phyloP scores from a whole-genome alignment of 2,113 vertebrate species.

The Rhinopithecus roxellana region DNA sequence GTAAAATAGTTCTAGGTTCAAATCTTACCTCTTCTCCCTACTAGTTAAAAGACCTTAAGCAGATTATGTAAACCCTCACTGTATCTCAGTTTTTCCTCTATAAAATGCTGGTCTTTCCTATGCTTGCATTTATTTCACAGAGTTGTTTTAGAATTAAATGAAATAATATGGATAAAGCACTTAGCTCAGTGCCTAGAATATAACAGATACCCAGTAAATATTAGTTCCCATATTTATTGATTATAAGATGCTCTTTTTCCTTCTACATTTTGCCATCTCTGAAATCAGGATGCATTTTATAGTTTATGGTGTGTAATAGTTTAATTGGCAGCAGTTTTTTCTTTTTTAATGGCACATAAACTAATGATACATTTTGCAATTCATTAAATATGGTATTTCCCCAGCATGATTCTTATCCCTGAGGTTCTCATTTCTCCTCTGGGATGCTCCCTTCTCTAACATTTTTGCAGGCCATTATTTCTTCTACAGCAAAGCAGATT shows the following conservation, averaged over 20 bases:
- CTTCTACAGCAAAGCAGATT: neutral
- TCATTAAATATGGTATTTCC: conserved; percentile 56
- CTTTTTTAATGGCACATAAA: conserved; percentile 22
- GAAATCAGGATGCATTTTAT: neutral
- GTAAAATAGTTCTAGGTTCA: neutral
- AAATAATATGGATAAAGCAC: conserved; percentile 6
- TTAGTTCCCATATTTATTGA: neutral
- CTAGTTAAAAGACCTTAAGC: neutral
- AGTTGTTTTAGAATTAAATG: neutral
- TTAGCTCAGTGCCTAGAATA: neutral
- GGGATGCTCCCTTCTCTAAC: neutral
- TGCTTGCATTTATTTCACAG: neutral
- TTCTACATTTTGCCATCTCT: conserved; percentile 2
- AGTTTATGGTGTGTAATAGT: conserved; percentile 48
- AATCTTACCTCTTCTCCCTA: neutral
- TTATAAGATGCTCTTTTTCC: neutral
- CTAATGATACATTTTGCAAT: conserved; percentile 54
- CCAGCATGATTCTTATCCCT: conserved; percentile 20
- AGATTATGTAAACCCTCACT: neutral
- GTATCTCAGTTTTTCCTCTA: neutral
- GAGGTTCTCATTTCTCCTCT: conserved; percentile 18
- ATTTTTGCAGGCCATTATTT: neutral
- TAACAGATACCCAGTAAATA: neutral
- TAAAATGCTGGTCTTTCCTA: neutral
- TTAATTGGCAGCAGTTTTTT: conserved; percentile 55